Percentiles rank a stretch among this genome's conserved stretches.
Conservation (phyloP, 2,888 invertebrate species). For the Steinernema hermaphroditum region DNA sequence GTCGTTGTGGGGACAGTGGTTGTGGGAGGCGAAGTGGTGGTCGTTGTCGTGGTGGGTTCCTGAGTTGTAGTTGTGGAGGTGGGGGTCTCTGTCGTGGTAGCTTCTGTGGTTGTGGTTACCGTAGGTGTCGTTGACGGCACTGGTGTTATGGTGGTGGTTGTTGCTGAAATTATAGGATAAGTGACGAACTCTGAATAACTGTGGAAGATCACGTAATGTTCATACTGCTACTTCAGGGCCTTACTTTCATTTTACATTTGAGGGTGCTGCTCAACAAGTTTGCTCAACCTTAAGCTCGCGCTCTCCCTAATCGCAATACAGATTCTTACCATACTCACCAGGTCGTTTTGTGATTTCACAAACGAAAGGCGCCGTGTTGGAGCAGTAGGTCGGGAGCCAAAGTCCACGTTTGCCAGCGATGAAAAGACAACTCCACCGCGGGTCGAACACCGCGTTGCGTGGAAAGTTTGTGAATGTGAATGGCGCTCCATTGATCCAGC, state of each 20-base stretch:
- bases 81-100: background rate
- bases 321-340: background rate
- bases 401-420: background rate
- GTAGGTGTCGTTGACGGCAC: no score
- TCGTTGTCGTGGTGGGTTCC: background rate
- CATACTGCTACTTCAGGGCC: no score
- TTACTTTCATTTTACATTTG: no score
- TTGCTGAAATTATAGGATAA: no score
- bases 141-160: background rate
- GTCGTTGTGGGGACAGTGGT: background rate
- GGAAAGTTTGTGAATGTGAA: background rate
- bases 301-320: background rate
- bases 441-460: background rate
- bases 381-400: conserved; percentile 1
- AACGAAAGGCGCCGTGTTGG: background rate
- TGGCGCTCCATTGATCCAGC: background rate
- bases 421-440: background rate
- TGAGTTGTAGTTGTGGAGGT: background rate
- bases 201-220: no score
- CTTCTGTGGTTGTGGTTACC: background rate
- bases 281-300: no score
- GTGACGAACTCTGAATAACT: no score
- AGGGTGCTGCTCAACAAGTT: no score
- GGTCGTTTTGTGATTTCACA: background rate
- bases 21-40: background rate